phyloP scores from a whole-genome alignment of 2,888 invertebrate species.

The Lysandra coridon region DNA sequence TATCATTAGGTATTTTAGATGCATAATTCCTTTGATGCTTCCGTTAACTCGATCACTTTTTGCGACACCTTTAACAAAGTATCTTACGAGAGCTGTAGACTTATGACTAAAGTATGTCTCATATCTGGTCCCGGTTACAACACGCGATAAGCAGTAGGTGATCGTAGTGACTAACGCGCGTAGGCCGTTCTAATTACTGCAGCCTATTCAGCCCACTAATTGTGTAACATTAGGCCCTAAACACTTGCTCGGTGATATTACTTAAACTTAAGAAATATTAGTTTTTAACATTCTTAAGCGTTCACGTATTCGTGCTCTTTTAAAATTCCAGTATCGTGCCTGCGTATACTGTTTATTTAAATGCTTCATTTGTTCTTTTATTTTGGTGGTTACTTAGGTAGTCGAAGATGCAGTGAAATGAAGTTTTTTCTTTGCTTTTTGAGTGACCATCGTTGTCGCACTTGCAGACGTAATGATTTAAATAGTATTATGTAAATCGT shows the following conservation, averaged over 20 bases:
- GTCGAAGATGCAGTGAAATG: background rate
- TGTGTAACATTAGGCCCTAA: conserved; percentile 35
- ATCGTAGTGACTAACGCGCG: conserved; percentile 39
- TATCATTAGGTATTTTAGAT: background rate
- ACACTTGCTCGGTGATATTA: conserved; percentile 2
- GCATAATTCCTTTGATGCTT: background rate
- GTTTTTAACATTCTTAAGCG: background rate
- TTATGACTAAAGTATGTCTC: conserved; percentile 31
- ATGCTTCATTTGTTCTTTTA: background rate
- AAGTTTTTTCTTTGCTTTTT: background rate
- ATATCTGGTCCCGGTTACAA: conserved; percentile 36
- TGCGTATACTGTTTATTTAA: background rate
- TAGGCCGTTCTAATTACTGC: conserved; percentile 41
- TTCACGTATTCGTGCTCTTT: conserved; percentile 10
- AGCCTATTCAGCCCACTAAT: conserved; percentile 39
- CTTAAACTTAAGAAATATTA: background rate
- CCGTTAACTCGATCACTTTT: background rate
- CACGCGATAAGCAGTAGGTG: conserved; percentile 36
- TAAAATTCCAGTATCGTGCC: conserved; percentile 4
- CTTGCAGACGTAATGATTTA: background rate
- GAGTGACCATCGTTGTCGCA: background rate
- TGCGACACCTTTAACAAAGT: background rate
- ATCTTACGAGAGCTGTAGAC: background rate
- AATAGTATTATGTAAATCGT: background rate
- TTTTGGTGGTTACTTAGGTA: background rate